Evolutionary conservation across 2,797 vertebrate genomes (phyloP).

Genomic region (Phalanger gymnotis): DNA sequence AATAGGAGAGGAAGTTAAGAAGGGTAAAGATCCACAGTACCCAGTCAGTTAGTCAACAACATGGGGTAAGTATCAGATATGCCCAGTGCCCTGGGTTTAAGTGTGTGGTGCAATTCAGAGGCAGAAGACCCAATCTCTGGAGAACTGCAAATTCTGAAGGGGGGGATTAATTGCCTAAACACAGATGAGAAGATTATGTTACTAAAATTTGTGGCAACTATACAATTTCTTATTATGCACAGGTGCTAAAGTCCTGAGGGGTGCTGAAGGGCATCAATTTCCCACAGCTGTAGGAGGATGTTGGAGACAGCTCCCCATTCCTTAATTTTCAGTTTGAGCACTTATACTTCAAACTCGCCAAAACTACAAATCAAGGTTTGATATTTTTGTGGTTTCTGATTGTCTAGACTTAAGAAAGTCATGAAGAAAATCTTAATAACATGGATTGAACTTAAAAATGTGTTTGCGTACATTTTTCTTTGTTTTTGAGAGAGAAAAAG

Average conservation of each 20-base stretch:
- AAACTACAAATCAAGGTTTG: background rate
- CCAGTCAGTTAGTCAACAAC: background rate
- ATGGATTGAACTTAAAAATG: background rate
- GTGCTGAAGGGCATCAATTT: background rate
- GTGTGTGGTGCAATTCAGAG: background rate
- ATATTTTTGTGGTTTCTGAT: background rate
- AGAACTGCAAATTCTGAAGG: background rate
- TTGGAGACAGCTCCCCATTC: background rate
- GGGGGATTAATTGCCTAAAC: background rate
- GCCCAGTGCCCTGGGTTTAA: background rate
- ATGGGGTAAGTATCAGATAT: background rate
- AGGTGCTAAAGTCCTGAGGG: background rate
- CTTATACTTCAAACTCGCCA: background rate
- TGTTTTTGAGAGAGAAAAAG: background rate
- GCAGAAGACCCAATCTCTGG: background rate
- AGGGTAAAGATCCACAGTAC: background rate
- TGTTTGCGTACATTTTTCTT: background rate
- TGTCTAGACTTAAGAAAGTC: background rate
- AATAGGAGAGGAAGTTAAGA: background rate
- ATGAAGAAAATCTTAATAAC: background rate
- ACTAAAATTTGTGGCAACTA: background rate
- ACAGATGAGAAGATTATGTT: background rate
- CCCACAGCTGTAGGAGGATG: background rate
- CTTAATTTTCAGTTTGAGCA: background rate
- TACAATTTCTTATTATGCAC: background rate